Percentiles rank a stretch among this genome's conserved stretches.
Conservation (phyloP, 2,888 invertebrate species). For the Prostheceraeus crozeri region DNA sequence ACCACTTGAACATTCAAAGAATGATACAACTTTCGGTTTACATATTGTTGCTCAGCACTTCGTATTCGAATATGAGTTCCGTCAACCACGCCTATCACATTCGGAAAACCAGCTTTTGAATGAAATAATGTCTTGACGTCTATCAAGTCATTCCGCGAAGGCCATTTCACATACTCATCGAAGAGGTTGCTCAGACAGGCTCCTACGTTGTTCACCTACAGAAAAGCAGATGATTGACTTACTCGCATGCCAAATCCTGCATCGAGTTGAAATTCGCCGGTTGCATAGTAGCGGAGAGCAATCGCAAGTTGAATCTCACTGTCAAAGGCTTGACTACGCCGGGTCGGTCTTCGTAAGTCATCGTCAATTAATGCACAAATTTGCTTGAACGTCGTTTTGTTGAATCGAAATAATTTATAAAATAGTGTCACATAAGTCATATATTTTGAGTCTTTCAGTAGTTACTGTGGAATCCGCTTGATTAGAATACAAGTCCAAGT, state of each 20-base stretch:
- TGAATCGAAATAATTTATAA: background rate
- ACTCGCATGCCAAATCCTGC: background rate
- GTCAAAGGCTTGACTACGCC: constrained; percentile 1
- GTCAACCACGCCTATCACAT: no score
- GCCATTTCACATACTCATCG: no score
- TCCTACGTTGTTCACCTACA: background rate
- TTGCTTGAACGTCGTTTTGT: constrained; percentile 4
- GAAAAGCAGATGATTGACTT: background rate
- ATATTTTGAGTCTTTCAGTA: no score
- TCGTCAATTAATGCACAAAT: constrained; percentile 7
- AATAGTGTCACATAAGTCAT: no score
- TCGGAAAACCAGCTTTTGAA: no score
- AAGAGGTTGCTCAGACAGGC: background rate
- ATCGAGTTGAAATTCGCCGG: constrained; percentile 17
- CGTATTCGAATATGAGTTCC: no score
- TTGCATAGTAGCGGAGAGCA: constrained; percentile 3
- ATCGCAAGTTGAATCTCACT: constrained; percentile 2
- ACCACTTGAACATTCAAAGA: constrained; percentile 44
- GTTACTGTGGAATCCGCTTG: no score
- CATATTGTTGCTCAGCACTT: background rate
- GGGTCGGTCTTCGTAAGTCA: background rate
- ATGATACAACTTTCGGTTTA: constrained; percentile 35
- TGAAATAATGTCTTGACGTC: no score
- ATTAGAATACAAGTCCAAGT: no score
- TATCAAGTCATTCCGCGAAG: no score